Base-by-base conservation (phyloP, 2,797 vertebrate genomes). In the Lithobates pipiens region DNA sequence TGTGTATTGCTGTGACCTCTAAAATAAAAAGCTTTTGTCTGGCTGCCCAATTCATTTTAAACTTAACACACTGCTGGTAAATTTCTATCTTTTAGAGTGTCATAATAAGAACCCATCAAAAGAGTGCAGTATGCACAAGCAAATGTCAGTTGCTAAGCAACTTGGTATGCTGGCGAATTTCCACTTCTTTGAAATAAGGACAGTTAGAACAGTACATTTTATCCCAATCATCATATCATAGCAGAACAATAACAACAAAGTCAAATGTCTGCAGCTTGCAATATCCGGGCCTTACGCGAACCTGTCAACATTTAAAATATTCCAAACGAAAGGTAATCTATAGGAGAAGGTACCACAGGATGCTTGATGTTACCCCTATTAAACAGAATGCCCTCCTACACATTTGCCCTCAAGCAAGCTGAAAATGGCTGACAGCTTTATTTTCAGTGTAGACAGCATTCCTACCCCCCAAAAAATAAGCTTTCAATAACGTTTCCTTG, bases 131-230 rank as follows among this genome's bases (percentile, higher is more conserved):
- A 23, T 73, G 3, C 11, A 44, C 71, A 44, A 73, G 71, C 71
- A 73, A 73, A 11, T 73, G 71, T 73, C 39, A 25, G 71, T 73
- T 73, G 71, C 71, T 73, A n/a, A 73, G 71, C 71, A 73, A 73
- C 39, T 44, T 36, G n/a, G 21, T 42, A 44, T 44, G 71, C 39
- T 73, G 71, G 23, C 44, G 10, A 42, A 73, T 25, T n/a, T 73
- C 39, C 21, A 72, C 11, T 44, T 44, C 16, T n/a, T 15, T 42
- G 6, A 72, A 36, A 21, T 16, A 36, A 39, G 29, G 15, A 71
- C 32, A 34, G 13, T 71, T 18, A 34, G 32, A 27, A 21, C 29
- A 71, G 21, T 72, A 72, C 39, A 25, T 61, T 18, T 61, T 61
- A 61, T 61, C 57, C 57, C 13, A 6, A 61, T 61, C 23, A 18